Base-by-base conservation (phyloP, 2,113 vertebrate species). In the Callipepla squamata region DNA sequence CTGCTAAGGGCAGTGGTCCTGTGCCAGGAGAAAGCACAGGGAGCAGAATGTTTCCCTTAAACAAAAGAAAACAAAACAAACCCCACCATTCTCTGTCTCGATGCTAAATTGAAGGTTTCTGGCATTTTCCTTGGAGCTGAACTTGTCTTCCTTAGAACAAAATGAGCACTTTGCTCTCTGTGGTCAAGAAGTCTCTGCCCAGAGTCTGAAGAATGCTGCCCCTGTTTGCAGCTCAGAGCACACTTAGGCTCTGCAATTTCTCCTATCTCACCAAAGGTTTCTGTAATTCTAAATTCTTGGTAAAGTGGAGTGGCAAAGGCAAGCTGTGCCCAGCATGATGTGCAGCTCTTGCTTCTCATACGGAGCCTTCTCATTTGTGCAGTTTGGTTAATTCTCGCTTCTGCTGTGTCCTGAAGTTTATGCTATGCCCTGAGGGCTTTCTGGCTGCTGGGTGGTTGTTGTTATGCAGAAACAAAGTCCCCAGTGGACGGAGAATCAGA, bases 381-480 rank as follows among this genome's bases (percentile, higher is more conserved):
- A 30, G 4, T 63, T 79, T 38, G 25, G 58, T 69, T 63, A 20
- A 36, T 65, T 79, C 1, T 0, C 17, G 32, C 74, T 40, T 18
- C 18, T 26, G 12, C 10, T 14, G 36, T 47, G 66, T 79, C 13
- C 40, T 23, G 1, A 6, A 76, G 67, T 59, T 59, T 3, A 2
- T 73, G 26, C 44, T 23, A 1, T 18, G 30, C 9, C 4, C 57
- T 73, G 9, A 42, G n/a, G 21, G 11, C 67, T 22, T 18, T 51
- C 0, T 0, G 73, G 73, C 20, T 84, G 19, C 40, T 0, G 9
- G 5, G 32, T 73, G 34, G 51, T 59, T 59, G 61, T 0, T 0
- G 11, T 72, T 93, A 81, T 78, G 42, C 57, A 81, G 80, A 74
- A 19, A 53, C 70, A 21, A 42, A 30, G 36, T 22, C 40, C 11